Evolutionary conservation across 2,797 vertebrate genomes (phyloP).

Genomic region (Phaenicophaeus curvirostris): DNA sequence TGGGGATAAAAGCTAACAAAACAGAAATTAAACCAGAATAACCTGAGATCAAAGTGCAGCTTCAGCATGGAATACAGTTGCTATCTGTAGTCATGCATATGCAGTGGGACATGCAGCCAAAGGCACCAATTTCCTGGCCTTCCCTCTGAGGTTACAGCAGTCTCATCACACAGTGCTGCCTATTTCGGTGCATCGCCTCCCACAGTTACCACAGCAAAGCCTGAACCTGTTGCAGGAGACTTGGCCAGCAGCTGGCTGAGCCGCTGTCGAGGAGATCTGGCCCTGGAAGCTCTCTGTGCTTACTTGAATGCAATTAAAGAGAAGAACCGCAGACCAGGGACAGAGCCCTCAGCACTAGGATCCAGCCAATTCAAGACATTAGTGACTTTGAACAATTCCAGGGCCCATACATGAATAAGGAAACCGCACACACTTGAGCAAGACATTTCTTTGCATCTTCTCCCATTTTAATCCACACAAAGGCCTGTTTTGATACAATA

Average conservation of each 20-base stretch:
- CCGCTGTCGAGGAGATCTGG: not conserved
- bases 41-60: not conserved
- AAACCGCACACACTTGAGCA: not conserved
- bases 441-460: not conserved
- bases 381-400: not conserved
- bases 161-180: not conserved
- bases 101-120: not conserved
- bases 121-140: not conserved
- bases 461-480: not conserved
- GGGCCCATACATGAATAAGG: fast-evolving
- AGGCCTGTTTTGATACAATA: not conserved
- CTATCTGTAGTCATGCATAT: not conserved
- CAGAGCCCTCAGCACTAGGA: not conserved
- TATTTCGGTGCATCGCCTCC: not conserved
- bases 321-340: not conserved
- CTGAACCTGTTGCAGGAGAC: not conserved
- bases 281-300: not conserved
- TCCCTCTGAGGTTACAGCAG: not conserved
- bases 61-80: not conserved
- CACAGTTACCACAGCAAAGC: not conserved
- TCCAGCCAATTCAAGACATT: not conserved
- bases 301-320: not conserved
- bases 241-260: not conserved
- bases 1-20: conserved; percentile 14
- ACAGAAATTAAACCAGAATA: not conserved